Percentiles rank a stretch among this genome's conserved stretches.
phyloP scores from a whole-genome alignment of 2,113 vertebrate genomes.

The Pao palembangensis region DNA sequence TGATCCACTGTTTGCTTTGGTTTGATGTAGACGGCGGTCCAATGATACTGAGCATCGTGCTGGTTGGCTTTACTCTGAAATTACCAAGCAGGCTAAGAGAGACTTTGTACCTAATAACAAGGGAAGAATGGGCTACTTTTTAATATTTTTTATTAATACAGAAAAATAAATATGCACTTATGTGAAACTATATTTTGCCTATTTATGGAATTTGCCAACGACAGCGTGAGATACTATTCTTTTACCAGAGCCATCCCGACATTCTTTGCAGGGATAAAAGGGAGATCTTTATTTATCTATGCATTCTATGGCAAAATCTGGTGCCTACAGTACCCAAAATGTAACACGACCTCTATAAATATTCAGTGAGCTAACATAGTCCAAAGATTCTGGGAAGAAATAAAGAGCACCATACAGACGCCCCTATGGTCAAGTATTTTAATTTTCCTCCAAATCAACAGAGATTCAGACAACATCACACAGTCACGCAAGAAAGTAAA shows the following conservation, averaged over 20 bases:
- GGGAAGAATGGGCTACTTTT: conserved; percentile 1
- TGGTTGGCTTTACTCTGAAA: conserved; percentile 44
- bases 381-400: no score
- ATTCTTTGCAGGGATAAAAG: neutral
- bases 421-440: no score
- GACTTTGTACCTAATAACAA: conserved; percentile 32
- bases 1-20: conserved; percentile 60
- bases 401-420: neutral
- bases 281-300: neutral
- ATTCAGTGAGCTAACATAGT: neutral
- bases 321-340: neutral
- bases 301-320: neutral
- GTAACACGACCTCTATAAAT: neutral
- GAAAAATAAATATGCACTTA: conserved; percentile 21
- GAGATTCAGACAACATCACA: no score
- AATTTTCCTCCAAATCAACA: no score
- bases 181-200: conserved; percentile 18
- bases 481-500: neutral
- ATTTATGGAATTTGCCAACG: conserved; percentile 16
- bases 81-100: conserved; percentile 21
- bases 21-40: conserved; percentile 45
- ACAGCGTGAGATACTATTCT: neutral
- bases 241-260: neutral
- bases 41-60: conserved; percentile 40
- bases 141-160: conserved; percentile 12